Conservation (phyloP, 2,888 invertebrate genomes). For the Calameuta pallipes region DNA sequence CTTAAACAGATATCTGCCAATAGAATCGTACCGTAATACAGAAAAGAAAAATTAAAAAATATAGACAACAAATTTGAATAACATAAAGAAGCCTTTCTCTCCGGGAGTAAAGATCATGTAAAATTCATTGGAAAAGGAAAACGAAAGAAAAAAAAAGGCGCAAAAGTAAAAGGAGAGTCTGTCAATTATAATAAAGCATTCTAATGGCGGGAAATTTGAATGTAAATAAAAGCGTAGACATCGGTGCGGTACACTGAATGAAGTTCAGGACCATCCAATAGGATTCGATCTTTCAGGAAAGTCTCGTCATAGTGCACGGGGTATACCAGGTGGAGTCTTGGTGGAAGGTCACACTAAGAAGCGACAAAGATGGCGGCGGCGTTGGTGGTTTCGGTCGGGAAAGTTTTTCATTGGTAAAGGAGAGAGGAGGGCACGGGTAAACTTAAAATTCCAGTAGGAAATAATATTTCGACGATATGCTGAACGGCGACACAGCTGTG, state of each 20-base stretch:
- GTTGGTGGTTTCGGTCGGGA: not conserved
- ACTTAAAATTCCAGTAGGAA: constrained; percentile 46
- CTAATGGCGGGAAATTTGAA: not conserved
- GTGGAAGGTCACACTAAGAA: not conserved
- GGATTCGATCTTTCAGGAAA: not conserved
- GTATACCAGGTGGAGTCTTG: not conserved
- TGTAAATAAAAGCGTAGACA: not conserved
- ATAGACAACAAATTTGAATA: no score
- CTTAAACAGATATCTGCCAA: not conserved
- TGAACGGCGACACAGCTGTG: constrained; percentile 59
- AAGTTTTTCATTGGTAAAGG: constrained; percentile 5
- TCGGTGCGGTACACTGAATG: not conserved
- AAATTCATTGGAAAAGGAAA: not conserved
- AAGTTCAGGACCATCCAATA: not conserved
- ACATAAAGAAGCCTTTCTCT: no score
- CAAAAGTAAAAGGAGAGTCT: no score
- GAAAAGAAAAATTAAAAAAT: no score
- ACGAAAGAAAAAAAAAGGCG: no score
- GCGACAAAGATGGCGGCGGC: not conserved
- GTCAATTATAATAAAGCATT: not conserved
- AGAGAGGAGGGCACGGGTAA: constrained; percentile 6
- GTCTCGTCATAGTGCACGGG: not conserved
- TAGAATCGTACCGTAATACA: no score
- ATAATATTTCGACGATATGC: constrained; percentile 64
- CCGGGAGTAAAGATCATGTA: not conserved